Evolutionary conservation across 2,797 vertebrate genomes (phyloP).

Genomic region (Parauchenoglanis punctatus): DNA sequence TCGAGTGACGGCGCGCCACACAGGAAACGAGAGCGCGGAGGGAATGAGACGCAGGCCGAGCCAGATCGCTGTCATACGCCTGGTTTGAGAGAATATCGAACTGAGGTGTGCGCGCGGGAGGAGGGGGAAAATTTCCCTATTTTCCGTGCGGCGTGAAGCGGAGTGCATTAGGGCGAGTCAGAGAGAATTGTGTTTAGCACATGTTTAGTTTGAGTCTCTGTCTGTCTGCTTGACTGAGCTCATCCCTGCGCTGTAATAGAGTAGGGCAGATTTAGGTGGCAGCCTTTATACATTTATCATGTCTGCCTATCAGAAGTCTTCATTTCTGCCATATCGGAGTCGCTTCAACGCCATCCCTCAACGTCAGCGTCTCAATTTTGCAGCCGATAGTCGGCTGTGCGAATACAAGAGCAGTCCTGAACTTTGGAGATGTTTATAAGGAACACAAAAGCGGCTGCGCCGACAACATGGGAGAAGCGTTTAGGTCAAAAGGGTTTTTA

Average conservation of each 20-base stretch:
- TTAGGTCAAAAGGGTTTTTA: too few species aligned
- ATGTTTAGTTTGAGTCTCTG: constrained; percentile 29
- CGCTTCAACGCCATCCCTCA: constrained; percentile 13
- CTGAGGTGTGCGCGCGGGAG: constrained; percentile 9
- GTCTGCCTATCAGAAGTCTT: constrained; percentile 35
- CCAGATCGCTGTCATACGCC: constrained; percentile 30
- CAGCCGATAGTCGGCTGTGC: background rate
- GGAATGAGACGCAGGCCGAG: constrained; percentile 37
- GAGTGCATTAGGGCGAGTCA: constrained; percentile 41
- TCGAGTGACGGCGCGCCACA: constrained; percentile 72
- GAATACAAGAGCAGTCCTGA: background rate
- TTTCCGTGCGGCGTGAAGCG: constrained; percentile 11
- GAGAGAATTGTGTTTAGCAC: constrained; percentile 27
- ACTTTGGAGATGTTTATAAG: background rate
- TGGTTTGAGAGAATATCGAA: constrained; percentile 38
- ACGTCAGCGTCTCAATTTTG: constrained; percentile 9
- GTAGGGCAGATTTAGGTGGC: constrained; percentile 29
- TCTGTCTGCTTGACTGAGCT: constrained; percentile 28
- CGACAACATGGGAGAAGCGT: background rate
- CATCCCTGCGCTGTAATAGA: constrained; percentile 30
- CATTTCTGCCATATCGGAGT: constrained; percentile 24
- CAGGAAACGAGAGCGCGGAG: constrained; percentile 51
- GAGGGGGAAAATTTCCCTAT: background rate
- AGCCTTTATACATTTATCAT: constrained; percentile 36
- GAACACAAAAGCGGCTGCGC: background rate